A percentile compares a stretch with the other conserved stretches of the same genome.
phyloP scores from a whole-genome alignment of 2,113 vertebrate species.

The Tetrao urogallus region DNA sequence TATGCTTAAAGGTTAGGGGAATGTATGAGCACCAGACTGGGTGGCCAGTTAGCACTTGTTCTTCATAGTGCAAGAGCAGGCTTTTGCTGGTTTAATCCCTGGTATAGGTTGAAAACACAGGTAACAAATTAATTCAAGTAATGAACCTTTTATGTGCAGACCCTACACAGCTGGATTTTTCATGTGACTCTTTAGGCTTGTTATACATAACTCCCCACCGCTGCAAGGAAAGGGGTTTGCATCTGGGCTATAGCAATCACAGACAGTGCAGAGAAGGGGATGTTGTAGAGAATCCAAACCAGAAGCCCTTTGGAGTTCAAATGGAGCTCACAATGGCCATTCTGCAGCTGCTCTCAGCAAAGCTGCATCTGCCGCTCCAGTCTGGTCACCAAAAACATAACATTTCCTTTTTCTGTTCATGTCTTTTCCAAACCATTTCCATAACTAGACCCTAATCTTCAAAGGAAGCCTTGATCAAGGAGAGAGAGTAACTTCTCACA shows the following conservation, averaged over 20 bases:
- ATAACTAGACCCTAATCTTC: conserved; percentile 50
- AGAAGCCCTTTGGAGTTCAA: neutral
- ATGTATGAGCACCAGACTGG: neutral
- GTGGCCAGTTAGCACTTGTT: conserved; percentile 8
- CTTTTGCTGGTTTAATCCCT: neutral
- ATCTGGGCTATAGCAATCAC: neutral
- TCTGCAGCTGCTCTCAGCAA: neutral
- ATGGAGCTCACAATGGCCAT: neutral
- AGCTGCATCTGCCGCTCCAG: neutral
- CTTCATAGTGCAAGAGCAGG: neutral
- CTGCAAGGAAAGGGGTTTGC: neutral
- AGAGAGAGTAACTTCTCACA: conserved; percentile 16
- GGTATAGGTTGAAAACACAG: neutral
- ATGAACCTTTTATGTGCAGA: conserved; percentile 1
- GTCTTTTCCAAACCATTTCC: conserved; percentile 35
- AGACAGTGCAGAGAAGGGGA: fast-evolving
- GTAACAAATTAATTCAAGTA: neutral
- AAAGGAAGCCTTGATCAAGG: conserved; percentile 57
- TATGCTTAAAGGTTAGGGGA: conserved; percentile 11
- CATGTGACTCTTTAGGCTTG: neutral
- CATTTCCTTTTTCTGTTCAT: conserved; percentile 41
- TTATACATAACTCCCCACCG: neutral
- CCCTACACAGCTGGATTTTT: neutral
- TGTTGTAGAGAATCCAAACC: neutral
- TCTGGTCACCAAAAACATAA: neutral